Base-by-base conservation (phyloP, 2,797 vertebrate species). In the Xiphophorus birchmanni region DNA sequence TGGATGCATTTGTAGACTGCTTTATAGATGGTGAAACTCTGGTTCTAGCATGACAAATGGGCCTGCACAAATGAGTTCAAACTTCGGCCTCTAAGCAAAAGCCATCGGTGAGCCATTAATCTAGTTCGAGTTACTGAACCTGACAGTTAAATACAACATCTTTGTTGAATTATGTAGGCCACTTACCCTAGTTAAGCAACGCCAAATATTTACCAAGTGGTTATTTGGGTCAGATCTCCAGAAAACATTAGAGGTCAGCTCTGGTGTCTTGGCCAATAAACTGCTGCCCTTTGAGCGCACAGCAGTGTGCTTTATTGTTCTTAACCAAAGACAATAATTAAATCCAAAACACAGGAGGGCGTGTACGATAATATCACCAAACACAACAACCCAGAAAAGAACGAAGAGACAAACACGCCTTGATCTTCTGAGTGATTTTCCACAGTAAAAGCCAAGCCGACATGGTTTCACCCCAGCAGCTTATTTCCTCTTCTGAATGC, bases 401-500 rank as follows among this genome's bases (percentile, higher is more conserved):
- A 92, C 81, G 86, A 89, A 91, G 91, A 81, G 83, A 80, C 87
- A 85, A 90, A 86, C 89, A 88, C 77, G 82, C 84, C 78, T 72
- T 84, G 82, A 92, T 94, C 88, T 87, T 90, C 84, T 84, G 81
- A 67, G 77, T 83, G 85, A 88, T 91, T 91, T 91, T 92, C 82
- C 85, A 58, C 82, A 92, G 94, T 92, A 94, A 94, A 93, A 91
- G 89, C 88, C 90, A 90, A 82, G 88, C 89, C 93, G 93, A 95
- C 91, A 90, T 89, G 91, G 87, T 91, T 88, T 94, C 90, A 93
- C 93, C 91, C 89, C 84, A 71, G 80, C 74, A 88, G 90, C 85
- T 91, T 92, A 93, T 93, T 92, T 95, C 92, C 88, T 93, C 90
- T 91, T 92, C 90, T 92, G 88, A 94, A 88, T 92, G 91, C 86